These are phyloP conservation scores for Nothobranchius furzeri DNA, from an alignment of 2,113 vertebrate genomes.

Conservation along the genomic window DNA sequence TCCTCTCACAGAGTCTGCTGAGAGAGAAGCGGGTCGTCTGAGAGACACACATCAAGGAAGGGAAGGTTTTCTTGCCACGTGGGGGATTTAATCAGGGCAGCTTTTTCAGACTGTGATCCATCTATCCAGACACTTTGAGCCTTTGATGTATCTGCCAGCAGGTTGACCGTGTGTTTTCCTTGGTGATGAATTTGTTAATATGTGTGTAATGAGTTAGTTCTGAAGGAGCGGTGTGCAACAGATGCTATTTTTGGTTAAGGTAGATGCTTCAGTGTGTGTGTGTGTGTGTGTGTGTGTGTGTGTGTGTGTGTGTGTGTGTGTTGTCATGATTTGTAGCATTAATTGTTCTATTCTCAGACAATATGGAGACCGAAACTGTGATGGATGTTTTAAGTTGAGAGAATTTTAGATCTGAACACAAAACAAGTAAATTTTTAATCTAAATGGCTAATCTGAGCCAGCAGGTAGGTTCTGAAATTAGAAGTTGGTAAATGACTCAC, in stretches of 20 bases:
- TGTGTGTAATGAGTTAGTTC: slow-evolving; percentile 36
- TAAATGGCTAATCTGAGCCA: too few relatives aligned
- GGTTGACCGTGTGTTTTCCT: slow-evolving; percentile 18
- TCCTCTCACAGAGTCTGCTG: slow-evolving; percentile 37
- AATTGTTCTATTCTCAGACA: too few relatives aligned
- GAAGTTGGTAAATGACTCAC: too few relatives aligned
- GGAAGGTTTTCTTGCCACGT: slow-evolving; percentile 36
- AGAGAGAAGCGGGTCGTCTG: slow-evolving; percentile 37
- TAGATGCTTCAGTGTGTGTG: background rate
- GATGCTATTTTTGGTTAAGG: slow-evolving; percentile 35
- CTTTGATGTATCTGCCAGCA: slow-evolving; percentile 56
- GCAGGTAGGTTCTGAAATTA: too few relatives aligned
- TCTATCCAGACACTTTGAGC: slow-evolving; percentile 46
- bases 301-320: too few relatives aligned
- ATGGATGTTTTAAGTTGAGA: too few relatives aligned
- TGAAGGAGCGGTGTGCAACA: slow-evolving; percentile 24
- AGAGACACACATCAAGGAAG: slow-evolving; percentile 48
- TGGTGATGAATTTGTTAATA: slow-evolving; percentile 36
- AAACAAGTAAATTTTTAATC: too few relatives aligned
- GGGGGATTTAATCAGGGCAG: slow-evolving; percentile 49
- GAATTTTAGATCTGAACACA: too few relatives aligned
- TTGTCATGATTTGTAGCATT: too few relatives aligned
- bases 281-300: background rate
- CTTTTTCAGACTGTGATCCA: slow-evolving; percentile 27
- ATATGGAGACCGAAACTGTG: too few relatives aligned